These are phyloP conservation scores for Vulpes lagopus DNA, from an alignment of 2,113 vertebrate species.

Conservation along the genomic window DNA sequence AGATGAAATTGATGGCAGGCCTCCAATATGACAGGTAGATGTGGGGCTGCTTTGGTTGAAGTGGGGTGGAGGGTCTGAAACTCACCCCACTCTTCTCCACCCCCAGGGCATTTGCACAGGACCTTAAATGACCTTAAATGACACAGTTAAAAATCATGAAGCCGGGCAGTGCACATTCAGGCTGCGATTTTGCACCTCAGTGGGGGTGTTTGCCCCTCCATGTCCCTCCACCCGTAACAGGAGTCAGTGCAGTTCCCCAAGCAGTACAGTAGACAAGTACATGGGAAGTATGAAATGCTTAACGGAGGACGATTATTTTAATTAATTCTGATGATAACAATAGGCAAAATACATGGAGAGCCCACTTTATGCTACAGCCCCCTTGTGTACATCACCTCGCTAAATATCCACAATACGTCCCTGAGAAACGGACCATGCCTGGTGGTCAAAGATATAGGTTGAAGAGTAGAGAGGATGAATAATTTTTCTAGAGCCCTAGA, in stretches of 20 bases:
- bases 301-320: background rate
- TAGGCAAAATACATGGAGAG: background rate
- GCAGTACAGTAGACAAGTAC: background rate
- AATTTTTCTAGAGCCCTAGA: background rate
- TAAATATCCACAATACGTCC: background rate
- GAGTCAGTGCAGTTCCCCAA: background rate
- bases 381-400: background rate
- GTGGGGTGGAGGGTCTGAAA: background rate
- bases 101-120: background rate
- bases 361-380: too few relatives aligned
- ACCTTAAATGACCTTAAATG: background rate
- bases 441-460: background rate
- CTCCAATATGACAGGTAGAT: background rate
- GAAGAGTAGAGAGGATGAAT: background rate
- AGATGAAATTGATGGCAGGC: background rate
- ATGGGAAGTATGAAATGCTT: background rate
- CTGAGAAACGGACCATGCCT: background rate
- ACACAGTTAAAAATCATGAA: background rate
- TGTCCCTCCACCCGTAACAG: background rate
- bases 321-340: background rate
- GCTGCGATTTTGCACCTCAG: background rate
- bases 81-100: background rate
- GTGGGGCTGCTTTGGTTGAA: background rate
- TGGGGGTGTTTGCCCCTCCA: rapidly evolving
- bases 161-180: rapidly evolving